Evolutionary conservation across 2,888 invertebrate genomes (phyloP).

Genomic region (Heliconius hortense): DNA sequence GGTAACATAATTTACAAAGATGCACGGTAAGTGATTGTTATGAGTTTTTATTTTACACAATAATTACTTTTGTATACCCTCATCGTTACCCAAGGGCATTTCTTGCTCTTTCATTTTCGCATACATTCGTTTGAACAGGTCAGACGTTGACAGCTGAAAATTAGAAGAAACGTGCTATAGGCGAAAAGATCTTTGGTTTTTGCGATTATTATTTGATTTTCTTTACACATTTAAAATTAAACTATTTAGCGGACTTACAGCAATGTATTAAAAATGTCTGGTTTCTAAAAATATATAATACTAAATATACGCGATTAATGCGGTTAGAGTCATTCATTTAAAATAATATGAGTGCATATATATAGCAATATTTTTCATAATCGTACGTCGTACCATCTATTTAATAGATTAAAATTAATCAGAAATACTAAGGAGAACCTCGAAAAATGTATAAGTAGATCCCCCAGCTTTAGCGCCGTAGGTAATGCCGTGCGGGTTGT

Average conservation of each 20-base stretch:
- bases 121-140: slow-evolving; percentile 89
- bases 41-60: not conserved
- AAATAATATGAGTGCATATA: no score
- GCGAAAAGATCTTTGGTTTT: no score
- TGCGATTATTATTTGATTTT: no score
- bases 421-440: slow-evolving; percentile 78
- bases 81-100: slow-evolving; percentile 80
- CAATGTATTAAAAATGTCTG: no score
- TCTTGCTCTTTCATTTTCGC: slow-evolving; percentile 85
- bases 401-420: no score
- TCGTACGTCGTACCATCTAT: no score
- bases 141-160: slow-evolving; percentile 86
- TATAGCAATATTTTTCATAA: no score
- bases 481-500: slow-evolving; percentile 88
- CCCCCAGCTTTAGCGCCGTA: slow-evolving; percentile 94
- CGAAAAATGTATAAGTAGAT: slow-evolving; percentile 93
- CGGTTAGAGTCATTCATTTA: no score
- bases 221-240: no score
- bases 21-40: not conserved
- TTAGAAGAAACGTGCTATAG: not conserved
- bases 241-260: no score
- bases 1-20: not conserved
- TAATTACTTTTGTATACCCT: slow-evolving; percentile 82
- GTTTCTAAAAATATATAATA: no score
- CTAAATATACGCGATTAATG: no score